phyloP scores from a whole-genome alignment of 2,888 invertebrate species.

The Xestia rhomboidea region DNA sequence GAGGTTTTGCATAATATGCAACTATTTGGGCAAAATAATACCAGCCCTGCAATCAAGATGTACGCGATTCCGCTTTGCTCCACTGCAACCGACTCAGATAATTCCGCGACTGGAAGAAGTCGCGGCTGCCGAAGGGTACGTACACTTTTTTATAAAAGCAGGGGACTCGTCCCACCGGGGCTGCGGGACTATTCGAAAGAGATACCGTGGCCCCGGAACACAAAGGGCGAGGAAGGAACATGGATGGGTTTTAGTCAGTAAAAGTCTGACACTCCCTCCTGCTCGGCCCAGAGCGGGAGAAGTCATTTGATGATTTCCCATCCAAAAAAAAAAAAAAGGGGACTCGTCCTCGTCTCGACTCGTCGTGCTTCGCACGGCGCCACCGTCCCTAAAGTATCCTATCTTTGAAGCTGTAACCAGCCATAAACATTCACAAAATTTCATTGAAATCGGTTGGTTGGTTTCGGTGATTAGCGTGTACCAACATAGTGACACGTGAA shows the following conservation, averaged over 20 bases:
- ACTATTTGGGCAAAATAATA: constrained; percentile 99
- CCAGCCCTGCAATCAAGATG: constrained; percentile 99
- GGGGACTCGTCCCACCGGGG: too few relatives aligned
- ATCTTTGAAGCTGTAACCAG: background rate
- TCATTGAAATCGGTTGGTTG: background rate
- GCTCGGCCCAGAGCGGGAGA: too few relatives aligned
- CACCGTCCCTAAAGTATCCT: background rate
- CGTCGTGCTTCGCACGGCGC: too few relatives aligned
- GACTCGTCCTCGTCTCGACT: too few relatives aligned
- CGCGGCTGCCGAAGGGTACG: constrained; percentile 94
- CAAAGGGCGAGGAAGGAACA: too few relatives aligned
- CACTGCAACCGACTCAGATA: constrained; percentile 96
- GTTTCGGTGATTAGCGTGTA: background rate
- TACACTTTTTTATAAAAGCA: constrained; percentile 13
- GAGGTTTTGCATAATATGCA: constrained; percentile 99
- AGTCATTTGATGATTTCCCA: too few relatives aligned
- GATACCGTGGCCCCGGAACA: too few relatives aligned
- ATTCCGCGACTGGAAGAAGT: constrained; percentile 96
- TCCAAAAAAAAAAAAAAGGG: too few relatives aligned
- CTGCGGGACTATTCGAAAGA: too few relatives aligned
- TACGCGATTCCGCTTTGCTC: constrained; percentile 98
- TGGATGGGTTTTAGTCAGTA: too few relatives aligned
- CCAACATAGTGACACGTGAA: background rate
- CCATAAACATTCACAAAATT: background rate
- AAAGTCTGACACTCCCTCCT: too few relatives aligned